Conservation (phyloP, 2,797 vertebrate species). For the Spondyliosoma cantharus region DNA sequence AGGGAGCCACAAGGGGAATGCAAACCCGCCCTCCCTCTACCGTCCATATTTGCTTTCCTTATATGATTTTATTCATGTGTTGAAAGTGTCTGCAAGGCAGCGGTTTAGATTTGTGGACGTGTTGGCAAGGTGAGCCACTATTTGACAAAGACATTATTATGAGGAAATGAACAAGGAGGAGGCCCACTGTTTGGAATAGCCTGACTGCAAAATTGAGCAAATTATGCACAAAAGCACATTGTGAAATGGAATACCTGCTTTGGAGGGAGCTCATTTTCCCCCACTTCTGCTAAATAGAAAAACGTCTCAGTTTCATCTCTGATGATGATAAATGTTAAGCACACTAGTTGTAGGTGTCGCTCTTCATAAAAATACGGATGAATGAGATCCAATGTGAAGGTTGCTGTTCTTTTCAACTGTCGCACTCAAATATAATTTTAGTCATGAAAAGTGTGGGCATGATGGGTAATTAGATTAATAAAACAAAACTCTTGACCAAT, state of each 20-base stretch:
- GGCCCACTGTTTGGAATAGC: constrained; percentile 77
- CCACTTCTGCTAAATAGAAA: constrained; percentile 57
- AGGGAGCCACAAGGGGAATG: constrained; percentile 82
- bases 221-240: constrained; percentile 79
- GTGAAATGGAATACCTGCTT: constrained; percentile 77
- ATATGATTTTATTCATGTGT: constrained; percentile 75
- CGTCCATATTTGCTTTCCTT: constrained; percentile 84
- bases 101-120: constrained; percentile 76
- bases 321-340: constrained; percentile 71
- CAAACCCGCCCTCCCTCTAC: constrained; percentile 65
- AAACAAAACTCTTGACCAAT: constrained; percentile 8
- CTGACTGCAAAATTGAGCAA: constrained; percentile 60
- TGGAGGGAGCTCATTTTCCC: constrained; percentile 54
- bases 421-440: constrained; percentile 24
- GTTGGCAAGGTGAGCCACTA: constrained; percentile 79
- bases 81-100: constrained; percentile 75
- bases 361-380: constrained; percentile 55
- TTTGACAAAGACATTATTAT: constrained; percentile 85
- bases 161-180: constrained; percentile 79
- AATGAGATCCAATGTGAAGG: constrained; percentile 55
- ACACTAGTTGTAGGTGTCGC: constrained; percentile 60
- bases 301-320: constrained; percentile 68
- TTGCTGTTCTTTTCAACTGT: constrained; percentile 47
- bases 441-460: constrained; percentile 21
- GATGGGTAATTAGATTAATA: constrained; percentile 33